Base-by-base conservation (phyloP, 2,888 invertebrate species). In the Lepidonotus clava region DNA sequence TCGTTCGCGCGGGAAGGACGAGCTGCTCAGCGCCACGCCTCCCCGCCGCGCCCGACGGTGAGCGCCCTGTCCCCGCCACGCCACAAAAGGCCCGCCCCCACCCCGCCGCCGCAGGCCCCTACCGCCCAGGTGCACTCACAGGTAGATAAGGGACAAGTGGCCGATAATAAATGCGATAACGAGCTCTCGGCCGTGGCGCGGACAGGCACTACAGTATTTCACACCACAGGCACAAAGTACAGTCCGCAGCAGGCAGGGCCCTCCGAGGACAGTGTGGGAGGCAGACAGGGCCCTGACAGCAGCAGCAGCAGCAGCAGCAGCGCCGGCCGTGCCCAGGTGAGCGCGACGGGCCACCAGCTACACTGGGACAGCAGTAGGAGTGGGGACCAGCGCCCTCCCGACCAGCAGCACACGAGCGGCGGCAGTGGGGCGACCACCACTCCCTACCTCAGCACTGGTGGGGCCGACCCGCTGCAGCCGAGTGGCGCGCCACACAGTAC, bases 131-230 rank as follows among this genome's bases (percentile, higher is more conserved):
- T 46, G 46, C 8, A 11, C 18, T 46, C 46, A 46, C 46, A 11
- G 8, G 8, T 11, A 46, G 46, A 46, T 46, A 46, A 18, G 8
- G 18, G 46, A 11, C 8, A 46, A 8, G 18, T 8, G 8, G 46
- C 46, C 8, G 46, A 46, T 18, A 18, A 46, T 46, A 46, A 46
- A n/a, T n/a, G n/a, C 46, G 71, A 36, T 34, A 71, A 2, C 14
- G 66, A 66, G 46, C 46, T 80, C 5, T 80, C 80, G 8, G 51
- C 41, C 24, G 80, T 80, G 46, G 80, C 80, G 6, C 2, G 51
- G 28, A 80, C 80, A 0, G 80, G 80, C 51, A 80, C 80, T 6
- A 80, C 80, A 0, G 80, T 80, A 18, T 80, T 80, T 28, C 80
- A 80, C 80, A 80, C 46, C 28, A 14, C 21, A 46, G 76, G 56